Conservation (phyloP, 2,113 vertebrate genomes). For the Galeopterus variegatus region DNA sequence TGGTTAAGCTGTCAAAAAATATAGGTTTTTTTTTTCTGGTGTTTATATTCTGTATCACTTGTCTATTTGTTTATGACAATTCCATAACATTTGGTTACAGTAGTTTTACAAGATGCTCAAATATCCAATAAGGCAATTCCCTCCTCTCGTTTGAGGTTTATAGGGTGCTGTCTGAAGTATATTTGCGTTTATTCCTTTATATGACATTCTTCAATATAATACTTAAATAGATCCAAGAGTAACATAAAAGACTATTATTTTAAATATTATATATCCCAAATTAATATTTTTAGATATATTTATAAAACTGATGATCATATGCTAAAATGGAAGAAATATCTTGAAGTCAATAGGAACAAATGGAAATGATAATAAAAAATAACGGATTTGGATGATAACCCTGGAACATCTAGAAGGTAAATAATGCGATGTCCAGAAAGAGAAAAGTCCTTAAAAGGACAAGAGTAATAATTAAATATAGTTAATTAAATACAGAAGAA, state of each 20-base stretch:
- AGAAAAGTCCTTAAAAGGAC: not conserved
- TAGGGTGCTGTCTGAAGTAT: not conserved
- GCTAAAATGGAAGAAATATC: not conserved
- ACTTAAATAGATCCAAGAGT: not conserved
- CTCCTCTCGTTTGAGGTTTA: not conserved
- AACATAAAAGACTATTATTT: not conserved
- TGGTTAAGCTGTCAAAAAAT: not conserved
- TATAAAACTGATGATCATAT: not conserved
- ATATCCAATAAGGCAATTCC: not conserved
- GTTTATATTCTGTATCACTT: not conserved
- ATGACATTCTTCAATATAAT: not conserved
- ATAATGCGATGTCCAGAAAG: not conserved
- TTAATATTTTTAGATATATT: not conserved
- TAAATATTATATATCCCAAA: not conserved
- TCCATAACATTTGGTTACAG: not conserved
- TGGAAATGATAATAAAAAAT: not conserved
- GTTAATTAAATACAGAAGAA: not conserved
- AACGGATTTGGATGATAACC: not conserved
- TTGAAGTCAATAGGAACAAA: not conserved
- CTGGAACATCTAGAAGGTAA: not conserved
- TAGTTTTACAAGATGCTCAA: not conserved
- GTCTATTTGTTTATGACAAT: not conserved
- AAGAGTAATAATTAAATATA: not conserved
- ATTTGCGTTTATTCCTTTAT: not conserved
- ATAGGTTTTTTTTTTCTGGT: not conserved